These are phyloP conservation scores for Leucania comma DNA, from an alignment of 2,888 invertebrate genomes.

Conservation along the genomic window DNA sequence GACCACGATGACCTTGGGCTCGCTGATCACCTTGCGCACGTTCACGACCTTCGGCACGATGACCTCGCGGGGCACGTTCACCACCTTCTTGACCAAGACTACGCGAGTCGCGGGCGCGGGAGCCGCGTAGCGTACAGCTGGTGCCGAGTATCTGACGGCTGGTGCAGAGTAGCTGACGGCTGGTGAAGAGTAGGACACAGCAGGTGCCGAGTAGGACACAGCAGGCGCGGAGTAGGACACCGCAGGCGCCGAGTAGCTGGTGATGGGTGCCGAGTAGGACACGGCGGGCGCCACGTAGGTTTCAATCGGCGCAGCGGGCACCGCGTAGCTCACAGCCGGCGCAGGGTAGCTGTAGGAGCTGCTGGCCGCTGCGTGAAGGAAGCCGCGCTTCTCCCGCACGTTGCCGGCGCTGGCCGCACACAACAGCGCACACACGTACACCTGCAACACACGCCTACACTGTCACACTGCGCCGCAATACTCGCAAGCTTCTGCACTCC, in stretches of 20 bases:
- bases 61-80: conserved; percentile 57
- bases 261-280: conserved; percentile 24
- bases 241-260: conserved; percentile 29
- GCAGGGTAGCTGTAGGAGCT: conserved; percentile 2
- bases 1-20: conserved; percentile 50
- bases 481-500: neutral
- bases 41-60: conserved; percentile 54
- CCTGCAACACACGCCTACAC: conserved; percentile 28
- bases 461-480: neutral
- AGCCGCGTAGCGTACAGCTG: conserved; percentile 14
- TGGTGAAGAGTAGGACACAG: conserved; percentile 1
- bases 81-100: conserved; percentile 50
- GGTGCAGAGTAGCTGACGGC: conserved; percentile 2
- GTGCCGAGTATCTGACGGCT: conserved; percentile 6
- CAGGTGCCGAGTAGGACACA: conserved; percentile 14
- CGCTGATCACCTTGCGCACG: conserved; percentile 54
- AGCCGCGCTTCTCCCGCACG: conserved; percentile 66
- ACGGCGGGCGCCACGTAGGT: conserved; percentile 22
- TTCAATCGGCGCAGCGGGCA: conserved; percentile 7
- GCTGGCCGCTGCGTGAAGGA: conserved; percentile 19
- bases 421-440: conserved; percentile 34
- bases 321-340: conserved; percentile 8
- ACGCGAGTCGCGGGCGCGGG: conserved; percentile 34
- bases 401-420: conserved; percentile 46
- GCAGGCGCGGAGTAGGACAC: conserved; percentile 13